A percentile compares a stretch with the other conserved stretches of the same genome.
Conservation (phyloP, 2,888 invertebrate species). For the Norana najaformis region DNA sequence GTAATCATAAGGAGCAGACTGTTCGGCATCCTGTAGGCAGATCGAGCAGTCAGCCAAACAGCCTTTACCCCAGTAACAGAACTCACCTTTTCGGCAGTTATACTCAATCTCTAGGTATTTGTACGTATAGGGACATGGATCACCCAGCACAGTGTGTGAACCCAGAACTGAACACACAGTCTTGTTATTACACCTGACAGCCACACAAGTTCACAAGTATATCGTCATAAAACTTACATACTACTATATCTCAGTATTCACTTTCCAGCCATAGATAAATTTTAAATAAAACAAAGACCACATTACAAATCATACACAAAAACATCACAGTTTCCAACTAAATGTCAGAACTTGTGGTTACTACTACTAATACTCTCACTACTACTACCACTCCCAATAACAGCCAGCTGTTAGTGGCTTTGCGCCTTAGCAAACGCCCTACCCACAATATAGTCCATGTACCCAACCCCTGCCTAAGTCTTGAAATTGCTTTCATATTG, state of each 20-base stretch:
- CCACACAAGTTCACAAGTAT: neutral
- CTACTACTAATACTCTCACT: too few species aligned
- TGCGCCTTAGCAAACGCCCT: too few species aligned
- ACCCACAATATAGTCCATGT: too few species aligned
- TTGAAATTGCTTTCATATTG: neutral
- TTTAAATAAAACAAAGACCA: neutral
- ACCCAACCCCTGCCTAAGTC: too few species aligned
- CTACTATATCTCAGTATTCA: neutral
- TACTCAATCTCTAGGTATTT: constrained; percentile 57
- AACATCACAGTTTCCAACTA: neutral
- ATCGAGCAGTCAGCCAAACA: neutral
- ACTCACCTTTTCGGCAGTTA: constrained; percentile 46
- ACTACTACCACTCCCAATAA: too few species aligned
- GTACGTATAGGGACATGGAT: constrained; percentile 52
- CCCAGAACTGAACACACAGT: constrained; percentile 34
- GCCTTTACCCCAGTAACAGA: neutral
- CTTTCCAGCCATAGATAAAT: neutral
- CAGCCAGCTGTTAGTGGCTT: too few species aligned
- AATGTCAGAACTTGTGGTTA: too few species aligned
- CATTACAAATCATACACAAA: neutral
- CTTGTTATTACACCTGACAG: constrained; percentile 26
- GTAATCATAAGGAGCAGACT: neutral
- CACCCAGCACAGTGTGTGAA: constrained; percentile 62
- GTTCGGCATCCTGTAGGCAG: neutral
- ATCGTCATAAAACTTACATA: neutral